These are phyloP conservation scores for Sarcophilus harrisii DNA, from an alignment of 2,797 vertebrate species.

Conservation along the genomic window DNA sequence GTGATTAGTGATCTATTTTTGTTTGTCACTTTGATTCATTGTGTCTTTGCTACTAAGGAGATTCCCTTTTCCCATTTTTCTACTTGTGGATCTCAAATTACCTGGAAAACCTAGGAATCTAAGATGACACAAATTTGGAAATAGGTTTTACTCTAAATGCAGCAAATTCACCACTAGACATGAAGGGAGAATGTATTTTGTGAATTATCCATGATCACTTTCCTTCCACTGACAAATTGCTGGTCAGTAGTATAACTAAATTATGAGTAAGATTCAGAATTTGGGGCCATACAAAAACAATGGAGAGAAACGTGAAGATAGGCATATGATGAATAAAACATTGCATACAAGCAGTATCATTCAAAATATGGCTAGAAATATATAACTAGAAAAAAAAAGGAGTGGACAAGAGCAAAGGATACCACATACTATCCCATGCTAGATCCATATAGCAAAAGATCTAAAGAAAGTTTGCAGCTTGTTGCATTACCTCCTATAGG, in stretches of 20 bases:
- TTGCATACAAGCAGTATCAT: not conserved
- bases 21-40: not conserved
- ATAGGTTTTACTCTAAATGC: not conserved
- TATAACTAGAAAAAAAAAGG: too few relatives aligned
- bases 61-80: not conserved
- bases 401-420: too few relatives aligned
- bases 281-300: not conserved
- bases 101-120: not conserved
- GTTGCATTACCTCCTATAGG: too few relatives aligned
- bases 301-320: not conserved
- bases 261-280: not conserved
- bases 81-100: not conserved
- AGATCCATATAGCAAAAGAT: too few relatives aligned
- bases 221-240: not conserved
- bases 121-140: not conserved
- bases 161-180: not conserved
- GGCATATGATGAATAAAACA: not conserved
- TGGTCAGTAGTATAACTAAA: not conserved
- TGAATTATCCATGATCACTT: conserved; percentile 17
- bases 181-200: not conserved
- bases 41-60: too few relatives aligned
- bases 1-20: not conserved
- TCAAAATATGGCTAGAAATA: not conserved
- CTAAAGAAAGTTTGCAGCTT: too few relatives aligned
- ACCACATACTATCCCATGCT: too few relatives aligned